Base-by-base conservation (phyloP, 2,113 vertebrate genomes). In the Corythoichthys intestinalis region DNA sequence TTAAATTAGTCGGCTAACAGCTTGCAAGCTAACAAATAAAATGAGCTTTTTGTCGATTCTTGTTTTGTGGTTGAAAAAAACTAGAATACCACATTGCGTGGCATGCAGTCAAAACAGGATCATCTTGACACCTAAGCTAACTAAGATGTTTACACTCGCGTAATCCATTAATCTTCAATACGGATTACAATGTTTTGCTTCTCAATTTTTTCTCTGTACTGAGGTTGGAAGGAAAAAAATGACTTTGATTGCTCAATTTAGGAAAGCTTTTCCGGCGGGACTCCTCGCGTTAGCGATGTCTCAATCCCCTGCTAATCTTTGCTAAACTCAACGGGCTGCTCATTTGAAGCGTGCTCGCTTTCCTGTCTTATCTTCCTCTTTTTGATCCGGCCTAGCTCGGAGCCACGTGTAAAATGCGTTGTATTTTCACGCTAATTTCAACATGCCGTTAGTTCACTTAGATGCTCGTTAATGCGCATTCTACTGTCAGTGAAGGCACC, bases 161-260 rank as follows among this genome's bases (percentile, higher is more conserved):
- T 83, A 81, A 88, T 87, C 83, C 83, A 69, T 68, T 54, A 62
- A 79, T 71, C 73, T 47, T 73, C 73, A 78, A 74, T 79, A 65
- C 11, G 79, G 87, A 89, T 91, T 89, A 90, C 80, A 73, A 87
- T 76, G 86, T 90, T 76, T 83, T 78, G 74, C 78, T 77, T 81
- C 56, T 2, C 34, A 37, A 34, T 86, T 87, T 87, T 86, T 79
- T 79, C 79, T 73, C 77, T 74, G 81, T 74, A 79, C 81, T 73
- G 80, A 76, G 86, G 80, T 64, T 74, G 75, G 68, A 82, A 86
- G 81, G 83, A 82, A 89, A 88, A 79, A 78, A 78, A 70, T 2
- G 53, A 69, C 80, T 83, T 87, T 92, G 90, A 92, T 90, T 82
- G 90, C 87, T 92, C 87, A 90, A 92, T 92, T 91, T 89, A 71